Base-by-base conservation (phyloP, 2,888 invertebrate species). In the Periphyllus acericola region DNA sequence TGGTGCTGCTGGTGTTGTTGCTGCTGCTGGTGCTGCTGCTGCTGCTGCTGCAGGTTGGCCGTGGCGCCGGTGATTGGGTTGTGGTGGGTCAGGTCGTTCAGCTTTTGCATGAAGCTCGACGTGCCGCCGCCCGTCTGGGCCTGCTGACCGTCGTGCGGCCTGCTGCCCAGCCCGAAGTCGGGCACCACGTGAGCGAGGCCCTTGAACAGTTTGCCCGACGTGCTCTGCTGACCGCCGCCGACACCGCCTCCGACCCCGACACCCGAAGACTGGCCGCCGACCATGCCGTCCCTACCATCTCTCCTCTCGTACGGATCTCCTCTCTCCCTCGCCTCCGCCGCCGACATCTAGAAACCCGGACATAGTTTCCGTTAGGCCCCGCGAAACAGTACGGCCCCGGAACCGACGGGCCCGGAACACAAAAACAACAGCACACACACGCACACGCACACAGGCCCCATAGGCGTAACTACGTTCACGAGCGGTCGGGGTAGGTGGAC, bases 91-190 rank as follows among this genome's bases (percentile, higher is more conserved):
- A 97, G 96, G 92, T 97, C 97, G 91, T 96, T 95, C 92, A 97
- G 94, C 92, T 97, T 97, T 92, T 96, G 96, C 95, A 97, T 96
- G 90, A 97, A 94, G 92, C 96, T 96, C 89, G 95, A 95, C 91
- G 91, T 68, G 29, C 68, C 66, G 40, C 76, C 36, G 55, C 29
- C 40, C 14, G 40, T 36, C 46, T 46, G 60, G 46, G 46, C 46
- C 46, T 74, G 79, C 32, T 86, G 85, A 8, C 55, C 55, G 17
- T 86, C 84, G 71, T 86, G 81, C 11, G 36, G 76, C 3, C 84
- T 34, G 72, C 55, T 40, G 60, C 83, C 87, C 21, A 87, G 74
- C 25, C 87, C 89, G 36, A 89, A 89, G 40, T 89, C 89, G 71
- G 89, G 89, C 36, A 89, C 89, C 60, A 89, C 89, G 86, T 89